Base-by-base conservation (phyloP, 2,797 vertebrate genomes). In the Cyclopterus lumpus region DNA sequence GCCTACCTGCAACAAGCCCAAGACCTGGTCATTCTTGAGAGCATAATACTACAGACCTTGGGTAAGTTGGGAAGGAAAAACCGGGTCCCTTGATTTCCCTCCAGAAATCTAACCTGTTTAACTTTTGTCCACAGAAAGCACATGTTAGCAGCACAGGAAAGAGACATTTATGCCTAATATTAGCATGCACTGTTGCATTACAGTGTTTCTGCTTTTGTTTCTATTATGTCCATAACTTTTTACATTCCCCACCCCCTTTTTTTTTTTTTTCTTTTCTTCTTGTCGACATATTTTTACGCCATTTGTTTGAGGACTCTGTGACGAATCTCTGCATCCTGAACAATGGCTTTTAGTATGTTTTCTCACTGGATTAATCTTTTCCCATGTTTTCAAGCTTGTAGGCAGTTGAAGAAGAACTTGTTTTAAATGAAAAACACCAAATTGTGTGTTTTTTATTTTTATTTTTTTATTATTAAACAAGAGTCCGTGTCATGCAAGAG, bases 1-100 rank as follows among this genome's bases (percentile, higher is more conserved):
- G 96, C 96, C 93, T 99, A 99, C 94, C 95, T 97, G 94, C 97
- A 98, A 90, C 97, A 98, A 96, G 97, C 97, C 94, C 97, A 99
- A 95, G 97, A 99, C 96, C 95, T 99, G 95, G 97, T 97, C 94
- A 99, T 98, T 95, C 95, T 99, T 94, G 97, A 99, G 96, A 99
- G 97, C 95, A 97, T 98, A 92, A 98, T 99, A 91, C 96, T 99
- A 86, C 97, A 99, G 95, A 99, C 97, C 94, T 94, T 99, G 95
- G 97, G 97, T 99, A 96, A 97, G 97, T 97, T 94, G 91, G 92
- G 93, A 93, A 79, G 79, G 93, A 93, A 87, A 79, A 93, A 82
- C 86, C 88, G 93, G 93, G 92, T 93, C 94, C 91, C 83, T 89
- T 89, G 73, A 73, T 87, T 76, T 80, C 80, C 79, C 80, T 73